phyloP scores from a whole-genome alignment of 2,797 vertebrate genomes.

The Leucoraja ocellata region DNA sequence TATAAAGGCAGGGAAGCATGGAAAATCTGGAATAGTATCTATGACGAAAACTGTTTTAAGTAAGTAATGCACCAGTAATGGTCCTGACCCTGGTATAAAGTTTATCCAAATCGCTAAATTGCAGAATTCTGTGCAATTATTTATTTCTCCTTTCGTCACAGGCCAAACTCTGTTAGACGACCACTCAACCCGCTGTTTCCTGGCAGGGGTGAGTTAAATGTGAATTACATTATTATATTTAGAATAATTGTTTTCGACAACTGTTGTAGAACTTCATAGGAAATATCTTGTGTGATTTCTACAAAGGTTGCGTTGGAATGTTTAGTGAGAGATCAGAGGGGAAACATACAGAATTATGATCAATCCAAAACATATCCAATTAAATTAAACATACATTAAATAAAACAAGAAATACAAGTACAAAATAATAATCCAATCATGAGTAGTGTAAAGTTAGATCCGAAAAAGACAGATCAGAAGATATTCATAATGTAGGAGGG shows the following conservation, averaged over 20 bases:
- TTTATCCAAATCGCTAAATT: neutral
- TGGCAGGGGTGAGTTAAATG: conserved; percentile 46
- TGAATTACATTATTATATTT: conserved; percentile 44
- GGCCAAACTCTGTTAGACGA: conserved; percentile 63
- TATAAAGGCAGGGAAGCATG: conserved; percentile 65
- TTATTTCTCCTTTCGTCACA: conserved; percentile 42
- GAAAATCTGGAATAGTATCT: conserved; percentile 70
- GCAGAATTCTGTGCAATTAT: neutral
- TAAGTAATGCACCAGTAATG: conserved; percentile 49
- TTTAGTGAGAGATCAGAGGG: neutral
- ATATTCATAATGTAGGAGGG: neutral
- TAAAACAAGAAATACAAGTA: neutral
- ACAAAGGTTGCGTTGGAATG: neutral
- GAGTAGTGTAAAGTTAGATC: neutral
- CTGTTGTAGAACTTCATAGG: neutral
- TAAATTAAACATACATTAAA: neutral
- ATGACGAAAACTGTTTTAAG: conserved; percentile 74
- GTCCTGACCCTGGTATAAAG: neutral
- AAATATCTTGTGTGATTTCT: neutral
- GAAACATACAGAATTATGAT: neutral
- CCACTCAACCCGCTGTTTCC: conserved; percentile 59
- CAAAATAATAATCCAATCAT: neutral
- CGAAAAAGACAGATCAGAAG: neutral
- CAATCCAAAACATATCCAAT: neutral
- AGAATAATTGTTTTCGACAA: neutral